Conservation (phyloP, 1,140 invertebrate species). For the Euwallacea similis region DNA sequence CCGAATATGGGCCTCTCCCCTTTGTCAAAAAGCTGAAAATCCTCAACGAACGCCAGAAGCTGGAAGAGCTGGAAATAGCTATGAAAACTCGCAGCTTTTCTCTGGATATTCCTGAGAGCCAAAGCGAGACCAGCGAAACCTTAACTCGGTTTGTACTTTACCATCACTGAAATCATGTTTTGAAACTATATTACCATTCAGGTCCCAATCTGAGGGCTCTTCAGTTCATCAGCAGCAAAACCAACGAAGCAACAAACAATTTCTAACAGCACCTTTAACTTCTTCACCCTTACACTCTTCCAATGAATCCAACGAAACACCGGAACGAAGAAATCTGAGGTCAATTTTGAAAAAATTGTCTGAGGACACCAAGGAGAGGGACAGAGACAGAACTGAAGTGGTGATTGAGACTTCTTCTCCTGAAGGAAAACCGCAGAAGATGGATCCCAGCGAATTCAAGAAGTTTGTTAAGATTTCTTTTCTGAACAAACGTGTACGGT, state of each 20-base stretch:
- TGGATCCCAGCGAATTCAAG: slow-evolving; percentile 61
- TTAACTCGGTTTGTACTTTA: slow-evolving; percentile 42
- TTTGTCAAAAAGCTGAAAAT: slow-evolving; percentile 89
- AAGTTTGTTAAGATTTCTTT: slow-evolving; percentile 44
- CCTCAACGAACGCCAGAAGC: slow-evolving; percentile 82
- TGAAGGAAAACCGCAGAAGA: slow-evolving; percentile 53
- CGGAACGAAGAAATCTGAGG: slow-evolving; percentile 78
- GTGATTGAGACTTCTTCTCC: slow-evolving; percentile 38
- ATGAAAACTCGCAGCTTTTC: slow-evolving; percentile 75
- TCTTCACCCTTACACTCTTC: slow-evolving; percentile 51
- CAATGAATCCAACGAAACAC: slow-evolving; percentile 81
- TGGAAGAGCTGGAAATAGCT: slow-evolving; percentile 76
- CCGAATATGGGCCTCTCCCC: slow-evolving; percentile 81
- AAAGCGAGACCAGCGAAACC: slow-evolving; percentile 59
- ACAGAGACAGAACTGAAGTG: slow-evolving; percentile 50
- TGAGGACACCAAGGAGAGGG: slow-evolving; percentile 58
- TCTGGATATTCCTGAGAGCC: slow-evolving; percentile 70
- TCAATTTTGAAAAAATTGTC: slow-evolving; percentile 83
- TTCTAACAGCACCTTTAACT: slow-evolving; percentile 41
- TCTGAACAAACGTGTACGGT: not conserved
- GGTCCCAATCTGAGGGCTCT: slow-evolving; percentile 58
- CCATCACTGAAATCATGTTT: not conserved
- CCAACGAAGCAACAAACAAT: slow-evolving; percentile 42
- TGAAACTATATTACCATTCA: not conserved
- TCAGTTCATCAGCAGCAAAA: slow-evolving; percentile 58